Evolutionary conservation across 2,797 vertebrate species (phyloP), one percentile per base, ranked within the genome.

Genomic region (Choloepus didactylus): DNA sequence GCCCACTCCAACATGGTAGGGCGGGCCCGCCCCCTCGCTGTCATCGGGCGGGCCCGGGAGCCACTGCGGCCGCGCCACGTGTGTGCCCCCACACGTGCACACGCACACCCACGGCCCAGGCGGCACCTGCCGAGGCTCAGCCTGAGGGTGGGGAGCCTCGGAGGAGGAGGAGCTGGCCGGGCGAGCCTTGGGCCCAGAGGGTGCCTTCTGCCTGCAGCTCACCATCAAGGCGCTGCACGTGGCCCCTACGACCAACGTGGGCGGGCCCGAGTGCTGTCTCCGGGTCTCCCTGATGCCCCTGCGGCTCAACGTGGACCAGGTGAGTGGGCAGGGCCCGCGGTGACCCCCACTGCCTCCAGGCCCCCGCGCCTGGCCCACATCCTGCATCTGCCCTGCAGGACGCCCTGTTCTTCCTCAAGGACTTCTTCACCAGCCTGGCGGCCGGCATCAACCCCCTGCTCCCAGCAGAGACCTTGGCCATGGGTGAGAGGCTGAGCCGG

Each of bases 181-280:
- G 19, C 1, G 23, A 23, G 18, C 12, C 9, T 38, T 15, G 5
- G 69, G 49, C 14, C 23, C 44, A 44, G 67, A 41, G 35, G 83
- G 44, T 46, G 0, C 46, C 27, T 41, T 59, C 35, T 80, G 62
- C 81, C 69, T 56, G 5, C 90, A 99, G 99, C 98, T 99, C 96
- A 99, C 99, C 46, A 98, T 99, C 96, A 99, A 99, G 95, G 99
- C 99, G 2, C 98, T 99, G 87, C 99, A 99, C n/a, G 98, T 99
- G 85, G 98, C 98, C 96, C 99, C 99, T 3, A 98, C 99, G 81
- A 98, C 99, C 14, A 98, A 98, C 54, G 98, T 99, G 0, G 99
- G 99, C 0, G 99, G 99, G 9, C 99, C 99, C 0, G 99, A 99
- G 97, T 99, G 99, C 97, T 99, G 99, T 95, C 99, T 99, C 4